Conservation (phyloP, 1,140 invertebrate species). For the Dendroctonus valens region DNA sequence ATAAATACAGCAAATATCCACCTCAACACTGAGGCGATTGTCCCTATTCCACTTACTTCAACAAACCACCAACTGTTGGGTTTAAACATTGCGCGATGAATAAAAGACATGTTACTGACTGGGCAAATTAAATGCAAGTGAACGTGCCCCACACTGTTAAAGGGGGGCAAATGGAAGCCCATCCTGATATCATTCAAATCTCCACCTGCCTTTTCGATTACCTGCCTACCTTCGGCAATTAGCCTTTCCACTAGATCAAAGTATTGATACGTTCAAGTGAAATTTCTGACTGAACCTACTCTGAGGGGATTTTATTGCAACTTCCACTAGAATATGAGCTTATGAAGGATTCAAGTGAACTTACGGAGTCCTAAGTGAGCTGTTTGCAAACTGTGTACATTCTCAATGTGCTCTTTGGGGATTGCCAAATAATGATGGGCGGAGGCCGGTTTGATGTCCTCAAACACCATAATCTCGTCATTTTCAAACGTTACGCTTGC, state of each 20-base stretch:
- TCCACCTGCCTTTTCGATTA: conserved; percentile 56
- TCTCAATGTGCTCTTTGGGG: conserved; percentile 73
- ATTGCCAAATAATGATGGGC: conserved; percentile 79
- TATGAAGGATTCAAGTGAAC: not conserved
- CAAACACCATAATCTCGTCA: conserved; percentile 74
- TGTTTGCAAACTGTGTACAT: conserved; percentile 64
- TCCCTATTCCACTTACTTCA: conserved; percentile 56
- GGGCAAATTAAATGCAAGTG: conserved; percentile 88
- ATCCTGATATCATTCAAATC: conserved; percentile 61
- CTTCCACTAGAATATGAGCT: too few relatives aligned
- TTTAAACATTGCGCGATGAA: conserved; percentile 69
- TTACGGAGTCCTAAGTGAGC: conserved; percentile 29
- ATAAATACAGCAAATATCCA: too few relatives aligned
- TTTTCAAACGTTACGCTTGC: conserved; percentile 67
- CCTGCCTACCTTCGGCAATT: conserved; percentile 57
- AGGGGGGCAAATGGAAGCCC: conserved; percentile 92
- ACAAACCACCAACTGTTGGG: conserved; percentile 82
- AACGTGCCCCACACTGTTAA: conserved; percentile 78
- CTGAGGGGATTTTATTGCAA: conserved; percentile 50
- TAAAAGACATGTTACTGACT: conserved; percentile 68
- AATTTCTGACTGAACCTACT: conserved; percentile 26
- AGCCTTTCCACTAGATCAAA: conserved; percentile 61
- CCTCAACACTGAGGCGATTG: too few relatives aligned
- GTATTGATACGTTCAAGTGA: conserved; percentile 29
- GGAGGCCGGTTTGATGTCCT: conserved; percentile 80